A percentile compares a stretch with the other conserved stretches of the same genome.
Evolutionary conservation across 1,140 invertebrate genomes (phyloP).

Genomic region (Bombus pyrosoma): DNA sequence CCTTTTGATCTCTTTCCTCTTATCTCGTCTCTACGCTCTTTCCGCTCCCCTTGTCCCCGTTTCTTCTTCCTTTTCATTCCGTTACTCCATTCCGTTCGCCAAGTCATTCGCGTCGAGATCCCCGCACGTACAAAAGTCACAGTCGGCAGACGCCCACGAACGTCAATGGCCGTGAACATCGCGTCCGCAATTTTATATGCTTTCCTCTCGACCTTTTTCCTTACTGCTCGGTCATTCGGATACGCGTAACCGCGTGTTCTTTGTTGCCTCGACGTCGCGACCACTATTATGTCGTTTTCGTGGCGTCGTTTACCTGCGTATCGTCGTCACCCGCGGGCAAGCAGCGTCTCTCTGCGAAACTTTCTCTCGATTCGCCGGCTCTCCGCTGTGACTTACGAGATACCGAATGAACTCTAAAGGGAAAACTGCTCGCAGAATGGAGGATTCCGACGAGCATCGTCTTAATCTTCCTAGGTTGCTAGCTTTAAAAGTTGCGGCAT

Average conservation of each 20-base stretch:
- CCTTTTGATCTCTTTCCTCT: slow-evolving; percentile 44
- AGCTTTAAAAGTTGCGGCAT: neutral
- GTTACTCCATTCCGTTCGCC: neutral
- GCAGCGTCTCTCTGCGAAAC: neutral
- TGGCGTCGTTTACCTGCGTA: neutral
- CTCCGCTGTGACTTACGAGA: neutral
- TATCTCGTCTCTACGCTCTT: neutral
- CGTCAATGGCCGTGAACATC: slow-evolving; percentile 6
- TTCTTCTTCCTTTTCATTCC: neutral
- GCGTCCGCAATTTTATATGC: neutral
- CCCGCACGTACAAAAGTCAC: slow-evolving; percentile 25
- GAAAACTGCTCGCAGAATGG: neutral
- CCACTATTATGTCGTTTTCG: too few relatives aligned
- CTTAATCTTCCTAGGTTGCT: slow-evolving; percentile 1
- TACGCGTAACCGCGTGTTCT: neutral
- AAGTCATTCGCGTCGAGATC: slow-evolving; percentile 14
- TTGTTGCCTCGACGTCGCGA: neutral
- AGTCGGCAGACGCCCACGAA: slow-evolving; percentile 16
- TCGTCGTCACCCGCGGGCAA: neutral
- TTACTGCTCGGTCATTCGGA: neutral
- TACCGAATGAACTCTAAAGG: neutral
- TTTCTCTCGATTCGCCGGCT: neutral
- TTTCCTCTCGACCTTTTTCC: neutral
- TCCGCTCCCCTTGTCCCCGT: neutral
- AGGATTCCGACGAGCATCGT: neutral